These are phyloP conservation scores for Sorex araneus DNA, from an alignment of 2,113 vertebrate genomes.

Conservation along the genomic window DNA sequence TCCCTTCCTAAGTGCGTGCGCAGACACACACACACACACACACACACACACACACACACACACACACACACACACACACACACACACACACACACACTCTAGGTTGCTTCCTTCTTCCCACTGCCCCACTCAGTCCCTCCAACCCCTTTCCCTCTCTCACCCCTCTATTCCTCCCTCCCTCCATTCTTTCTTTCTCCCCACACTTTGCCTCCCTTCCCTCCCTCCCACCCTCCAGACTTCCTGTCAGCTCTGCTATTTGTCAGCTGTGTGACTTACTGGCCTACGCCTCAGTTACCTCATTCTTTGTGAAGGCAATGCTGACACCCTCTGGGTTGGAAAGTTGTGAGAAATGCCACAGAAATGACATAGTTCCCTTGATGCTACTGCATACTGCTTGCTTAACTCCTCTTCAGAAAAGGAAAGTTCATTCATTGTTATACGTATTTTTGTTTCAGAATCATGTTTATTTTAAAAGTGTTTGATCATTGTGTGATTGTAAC, in stretches of 20 bases:
- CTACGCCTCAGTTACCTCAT: not conserved
- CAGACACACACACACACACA: no score
- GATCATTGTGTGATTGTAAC: no score
- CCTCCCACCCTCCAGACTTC: rapidly evolving
- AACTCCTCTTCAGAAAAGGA: not conserved
- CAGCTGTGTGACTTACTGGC: not conserved
- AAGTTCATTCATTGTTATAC: not conserved
- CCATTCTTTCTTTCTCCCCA: not conserved
- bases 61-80: no score
- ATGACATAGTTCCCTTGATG: no score
- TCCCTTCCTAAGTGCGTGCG: no score
- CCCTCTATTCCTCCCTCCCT: rapidly evolving
- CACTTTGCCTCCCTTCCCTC: not conserved
- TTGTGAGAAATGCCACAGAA: not conserved
- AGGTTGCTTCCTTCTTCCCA: not conserved
- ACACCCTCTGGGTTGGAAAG: not conserved
- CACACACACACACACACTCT: no score
- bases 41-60: no score
- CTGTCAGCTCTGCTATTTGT: not conserved
- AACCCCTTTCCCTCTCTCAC: not conserved
- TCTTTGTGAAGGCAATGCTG: not conserved
- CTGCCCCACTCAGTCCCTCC: not conserved
- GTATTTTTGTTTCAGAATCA: not conserved
- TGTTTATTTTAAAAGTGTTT: constrained; percentile 16
- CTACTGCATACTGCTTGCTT: not conserved